A percentile compares a stretch with the other conserved stretches of the same genome.
Evolutionary conservation across 2,797 vertebrate genomes (phyloP).

Genomic region (Periophthalmus magnuspinnatus): DNA sequence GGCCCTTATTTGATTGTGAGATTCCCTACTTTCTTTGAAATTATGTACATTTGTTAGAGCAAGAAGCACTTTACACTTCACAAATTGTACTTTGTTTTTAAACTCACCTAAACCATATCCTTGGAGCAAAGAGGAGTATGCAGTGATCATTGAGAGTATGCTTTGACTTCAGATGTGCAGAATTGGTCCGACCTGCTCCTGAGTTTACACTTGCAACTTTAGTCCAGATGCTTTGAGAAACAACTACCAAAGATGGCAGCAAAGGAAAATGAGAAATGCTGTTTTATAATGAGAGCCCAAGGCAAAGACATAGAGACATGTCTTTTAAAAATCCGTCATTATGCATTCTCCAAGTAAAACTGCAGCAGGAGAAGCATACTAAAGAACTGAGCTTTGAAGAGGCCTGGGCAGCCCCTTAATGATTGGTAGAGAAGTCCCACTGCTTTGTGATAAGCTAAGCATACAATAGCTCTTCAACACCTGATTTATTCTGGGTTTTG

Average conservation of each 20-base stretch:
- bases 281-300: constrained; percentile 75
- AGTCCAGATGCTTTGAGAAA: constrained; percentile 49
- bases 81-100: background rate
- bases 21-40: background rate
- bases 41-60: background rate
- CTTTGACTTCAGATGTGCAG: constrained; percentile 25
- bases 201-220: constrained; percentile 20
- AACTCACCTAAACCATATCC: background rate
- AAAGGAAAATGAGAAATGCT: constrained; percentile 72
- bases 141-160: constrained; percentile 1
- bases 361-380: constrained; percentile 65
- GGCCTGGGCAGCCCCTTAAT: constrained; percentile 47
- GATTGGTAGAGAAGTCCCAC: constrained; percentile 36
- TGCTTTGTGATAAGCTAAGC: constrained; percentile 43
- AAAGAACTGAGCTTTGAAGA: constrained; percentile 60
- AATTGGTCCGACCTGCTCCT: constrained; percentile 39
- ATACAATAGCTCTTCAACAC: constrained; percentile 30
- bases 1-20: constrained; percentile 3
- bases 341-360: constrained; percentile 73
- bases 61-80: background rate
- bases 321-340: constrained; percentile 73
- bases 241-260: constrained; percentile 63
- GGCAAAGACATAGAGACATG: constrained; percentile 70
- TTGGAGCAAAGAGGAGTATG: background rate
- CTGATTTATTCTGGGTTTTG: background rate